These are phyloP conservation scores for Rhagium mordax DNA, from an alignment of 2,888 invertebrate species.

Conservation along the genomic window DNA sequence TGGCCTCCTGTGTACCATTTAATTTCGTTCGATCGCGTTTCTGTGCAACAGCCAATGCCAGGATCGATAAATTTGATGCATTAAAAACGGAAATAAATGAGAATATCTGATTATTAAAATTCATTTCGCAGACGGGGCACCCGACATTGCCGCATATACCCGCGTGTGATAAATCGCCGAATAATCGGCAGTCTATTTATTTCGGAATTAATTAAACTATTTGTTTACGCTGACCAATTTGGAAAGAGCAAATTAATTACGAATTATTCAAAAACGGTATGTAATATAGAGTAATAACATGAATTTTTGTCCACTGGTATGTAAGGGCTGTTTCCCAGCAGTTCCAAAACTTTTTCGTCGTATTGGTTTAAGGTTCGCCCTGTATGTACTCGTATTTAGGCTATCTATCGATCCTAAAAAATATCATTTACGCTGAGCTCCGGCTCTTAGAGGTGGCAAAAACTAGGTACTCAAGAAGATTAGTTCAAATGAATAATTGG, in stretches of 20 bases:
- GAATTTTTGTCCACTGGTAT: no score
- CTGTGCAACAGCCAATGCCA: constrained; percentile 31
- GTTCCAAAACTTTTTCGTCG: no score
- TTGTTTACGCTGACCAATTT: background rate
- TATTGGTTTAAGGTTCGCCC: no score
- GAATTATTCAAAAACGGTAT: no score
- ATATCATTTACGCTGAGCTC: no score
- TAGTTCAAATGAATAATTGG: background rate
- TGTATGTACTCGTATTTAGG: no score
- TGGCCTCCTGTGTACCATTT: constrained; percentile 46
- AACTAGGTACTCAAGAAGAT: no score
- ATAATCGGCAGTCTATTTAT: background rate
- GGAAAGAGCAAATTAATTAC: background rate
- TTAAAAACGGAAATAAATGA: constrained; percentile 27
- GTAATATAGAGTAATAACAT: no score
- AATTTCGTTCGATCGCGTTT: constrained; percentile 52
- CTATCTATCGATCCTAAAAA: no score
- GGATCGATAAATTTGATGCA: constrained; percentile 33
- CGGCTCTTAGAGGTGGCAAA: no score
- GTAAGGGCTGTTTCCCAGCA: no score
- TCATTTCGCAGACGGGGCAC: background rate
- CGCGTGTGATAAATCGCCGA: background rate
- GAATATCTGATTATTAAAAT: constrained; percentile 20
- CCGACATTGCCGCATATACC: background rate
- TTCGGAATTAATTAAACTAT: background rate